A percentile compares a stretch with the other conserved stretches of the same genome.
Evolutionary conservation across 2,113 vertebrate genomes (phyloP).

Genomic region (Microcebus tavaratra): DNA sequence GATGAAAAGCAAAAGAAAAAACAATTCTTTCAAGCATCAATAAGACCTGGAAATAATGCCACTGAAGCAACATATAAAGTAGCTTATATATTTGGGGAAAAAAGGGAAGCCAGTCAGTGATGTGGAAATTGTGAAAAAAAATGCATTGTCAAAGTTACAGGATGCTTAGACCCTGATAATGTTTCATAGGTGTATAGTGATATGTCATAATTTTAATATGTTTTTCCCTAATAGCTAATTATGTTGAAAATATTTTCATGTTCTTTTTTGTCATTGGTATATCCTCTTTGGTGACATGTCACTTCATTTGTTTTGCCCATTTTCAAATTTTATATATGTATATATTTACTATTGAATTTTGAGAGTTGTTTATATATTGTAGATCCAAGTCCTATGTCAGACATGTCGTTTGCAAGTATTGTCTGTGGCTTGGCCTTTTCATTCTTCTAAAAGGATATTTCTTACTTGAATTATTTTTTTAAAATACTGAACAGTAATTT

Average conservation of each 20-base stretch:
- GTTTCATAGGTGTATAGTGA: not conserved
- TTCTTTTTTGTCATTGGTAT: not conserved
- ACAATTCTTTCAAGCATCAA: no score
- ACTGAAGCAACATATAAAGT: no score
- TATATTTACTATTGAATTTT: not conserved
- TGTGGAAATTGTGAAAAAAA: no score
- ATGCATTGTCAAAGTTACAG: no score
- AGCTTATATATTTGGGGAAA: no score
- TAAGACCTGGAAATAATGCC: no score
- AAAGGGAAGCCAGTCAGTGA: no score
- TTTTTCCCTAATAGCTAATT: not conserved
- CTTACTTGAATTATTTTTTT: not conserved
- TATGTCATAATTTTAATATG: not conserved
- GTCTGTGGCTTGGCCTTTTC: not conserved
- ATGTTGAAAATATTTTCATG: not conserved
- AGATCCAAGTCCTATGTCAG: not conserved
- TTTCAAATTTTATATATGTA: not conserved
- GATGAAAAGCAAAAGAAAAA: no score
- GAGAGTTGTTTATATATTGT: not conserved
- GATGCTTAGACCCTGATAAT: no score
- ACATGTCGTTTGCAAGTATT: not conserved
- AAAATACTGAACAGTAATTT: not conserved
- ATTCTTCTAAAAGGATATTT: not conserved
- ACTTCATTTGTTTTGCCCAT: not conserved
- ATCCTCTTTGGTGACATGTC: not conserved